A percentile compares a stretch with the other conserved stretches of the same genome.
These are phyloP conservation scores for Capitulum mitella DNA, from an alignment of 2,888 invertebrate genomes.

Conservation along the genomic window DNA sequence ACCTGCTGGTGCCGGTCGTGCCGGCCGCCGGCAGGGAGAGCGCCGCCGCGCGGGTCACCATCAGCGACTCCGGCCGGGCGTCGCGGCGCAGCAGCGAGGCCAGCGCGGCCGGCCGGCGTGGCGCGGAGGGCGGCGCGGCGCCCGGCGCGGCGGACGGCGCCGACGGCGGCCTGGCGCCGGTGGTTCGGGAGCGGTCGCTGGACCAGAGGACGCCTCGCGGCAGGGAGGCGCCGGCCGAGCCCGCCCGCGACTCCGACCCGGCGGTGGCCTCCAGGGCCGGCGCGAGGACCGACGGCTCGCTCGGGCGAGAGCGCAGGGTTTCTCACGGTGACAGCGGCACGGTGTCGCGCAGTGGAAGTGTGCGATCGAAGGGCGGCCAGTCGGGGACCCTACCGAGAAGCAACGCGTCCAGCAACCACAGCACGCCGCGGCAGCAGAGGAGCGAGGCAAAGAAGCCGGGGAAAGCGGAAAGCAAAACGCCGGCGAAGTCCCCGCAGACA, in stretches of 20 bases:
- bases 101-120: background rate
- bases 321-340: background rate
- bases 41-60: background rate
- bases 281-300: background rate
- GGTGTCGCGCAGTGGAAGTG: background rate
- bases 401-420: background rate
- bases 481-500: background rate
- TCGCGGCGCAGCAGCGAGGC: background rate
- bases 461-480: background rate
- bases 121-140: background rate
- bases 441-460: background rate
- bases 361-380: background rate
- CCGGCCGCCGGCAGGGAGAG: background rate
- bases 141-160: background rate
- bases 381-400: background rate
- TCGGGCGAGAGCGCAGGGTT: background rate
- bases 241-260: background rate
- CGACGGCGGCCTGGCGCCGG: background rate
- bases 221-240: background rate
- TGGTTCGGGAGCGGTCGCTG: background rate
- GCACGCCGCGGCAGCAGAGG: background rate
- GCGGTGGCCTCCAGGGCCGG: background rate
- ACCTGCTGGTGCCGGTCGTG: background rate
- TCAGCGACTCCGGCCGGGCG: background rate
- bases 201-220: background rate